Conservation (phyloP, 1,140 invertebrate species). For the Macrotrachela quadricornifera region DNA sequence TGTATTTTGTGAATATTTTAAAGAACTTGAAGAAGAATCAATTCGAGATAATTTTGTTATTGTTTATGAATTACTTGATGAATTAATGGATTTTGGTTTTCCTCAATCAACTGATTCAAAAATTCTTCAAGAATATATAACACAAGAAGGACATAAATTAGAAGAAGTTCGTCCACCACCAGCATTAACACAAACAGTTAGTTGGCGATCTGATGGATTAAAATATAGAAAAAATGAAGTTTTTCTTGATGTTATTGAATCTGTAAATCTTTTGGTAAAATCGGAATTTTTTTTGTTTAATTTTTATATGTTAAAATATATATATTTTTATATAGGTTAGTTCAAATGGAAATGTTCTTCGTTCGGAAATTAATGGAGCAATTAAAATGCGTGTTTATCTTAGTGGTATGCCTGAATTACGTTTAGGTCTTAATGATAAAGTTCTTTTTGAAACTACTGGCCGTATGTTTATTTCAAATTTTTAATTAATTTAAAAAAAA, state of each 20-base stretch:
- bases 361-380: constrained; percentile 92
- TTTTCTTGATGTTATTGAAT: constrained; percentile 97
- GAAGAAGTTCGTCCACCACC: constrained; percentile 83
- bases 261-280: constrained; percentile 75
- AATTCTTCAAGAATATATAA: constrained; percentile 88
- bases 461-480: constrained; percentile 30
- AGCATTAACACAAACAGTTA: constrained; percentile 98
- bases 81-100: constrained; percentile 96
- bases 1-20: constrained; percentile 84
- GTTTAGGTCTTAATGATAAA: constrained; percentile 92
- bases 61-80: constrained; percentile 91
- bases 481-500: constrained; percentile 2
- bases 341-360: constrained; percentile 85
- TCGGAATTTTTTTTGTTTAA: constrained; percentile 12
- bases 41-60: constrained; percentile 98
- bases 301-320: neutral
- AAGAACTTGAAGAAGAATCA: constrained; percentile 95
- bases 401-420: constrained; percentile 98
- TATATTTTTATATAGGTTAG: constrained; percentile 50
- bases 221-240: constrained; percentile 99
- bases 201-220: constrained; percentile 93
- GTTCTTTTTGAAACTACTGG: constrained; percentile 94
- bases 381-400: constrained; percentile 98
- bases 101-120: constrained; percentile 97
- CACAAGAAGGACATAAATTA: constrained; percentile 91